Base-by-base conservation (phyloP, 1,140 invertebrate species). In the Bombus balteatus region DNA sequence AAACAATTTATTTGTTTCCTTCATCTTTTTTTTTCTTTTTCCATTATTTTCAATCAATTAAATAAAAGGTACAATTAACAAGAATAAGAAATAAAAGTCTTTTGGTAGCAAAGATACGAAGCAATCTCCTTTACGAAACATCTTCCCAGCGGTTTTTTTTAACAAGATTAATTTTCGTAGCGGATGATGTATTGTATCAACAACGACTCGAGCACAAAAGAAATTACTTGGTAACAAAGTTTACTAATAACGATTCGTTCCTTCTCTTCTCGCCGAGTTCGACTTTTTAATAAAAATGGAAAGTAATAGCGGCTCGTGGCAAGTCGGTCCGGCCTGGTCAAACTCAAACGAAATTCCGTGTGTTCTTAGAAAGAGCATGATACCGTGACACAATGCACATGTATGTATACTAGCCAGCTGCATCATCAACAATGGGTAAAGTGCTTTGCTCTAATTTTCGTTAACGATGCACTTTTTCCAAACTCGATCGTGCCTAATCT, bases 401-500 rank as follows among this genome's bases (percentile, higher is more conserved):
- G 22, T 34, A 4, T 5, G 1, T 53, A 8, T n/a, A 3, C 32
- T 5, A 22, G 15, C 28, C 62, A 18, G 28, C 59, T 2, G 28
- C 28, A 62, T 53, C 47, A 22, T 53, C 12, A 32, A 68, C n/a
- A 10, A 68, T 37, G 22, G 34, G 1, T 39, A 25, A 32, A 25
- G 53, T 9, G 37, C 25, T 12, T 28, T 5, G 68, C 22, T 47
- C 83, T 62, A 68, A 80, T 80, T 84, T 80, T 59, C 66, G 39
- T 80, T 59, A 79, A 80, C 83, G 68, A 62, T 39, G 39, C 66
- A 47, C 22, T 37, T 71, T 37, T 80, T 25, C 13, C 39, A 59
- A 72, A 39, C 76, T 22, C 83, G 76, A 72, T 79, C 83, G 83
- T 84, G 83, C 83, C 53, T 84, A 84, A 84, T 81, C 79, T 72